Evolutionary conservation across 2,797 vertebrate species (phyloP).

Genomic region (Poecilia velifera): DNA sequence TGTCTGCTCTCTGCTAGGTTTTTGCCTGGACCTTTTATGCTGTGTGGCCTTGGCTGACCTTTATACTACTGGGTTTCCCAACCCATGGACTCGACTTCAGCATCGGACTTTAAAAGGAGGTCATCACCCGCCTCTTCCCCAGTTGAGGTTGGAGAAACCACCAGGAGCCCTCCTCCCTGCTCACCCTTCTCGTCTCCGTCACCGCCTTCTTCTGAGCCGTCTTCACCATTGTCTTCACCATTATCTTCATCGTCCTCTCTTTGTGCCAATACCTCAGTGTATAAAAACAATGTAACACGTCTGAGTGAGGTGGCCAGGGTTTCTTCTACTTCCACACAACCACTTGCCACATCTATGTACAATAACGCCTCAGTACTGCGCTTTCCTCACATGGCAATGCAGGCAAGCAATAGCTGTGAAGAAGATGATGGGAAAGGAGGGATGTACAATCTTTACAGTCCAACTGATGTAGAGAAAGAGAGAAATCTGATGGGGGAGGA

Average conservation of each 20-base stretch:
- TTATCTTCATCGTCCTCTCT: conserved; percentile 74
- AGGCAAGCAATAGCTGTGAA: conserved; percentile 46
- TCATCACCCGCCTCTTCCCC: conserved; percentile 59
- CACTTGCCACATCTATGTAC: conserved; percentile 30
- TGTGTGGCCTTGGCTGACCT: conserved; percentile 24
- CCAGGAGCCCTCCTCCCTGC: conserved; percentile 69
- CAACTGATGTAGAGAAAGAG: conserved; percentile 82
- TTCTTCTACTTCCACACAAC: conserved; percentile 74
- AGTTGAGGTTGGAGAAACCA: conserved; percentile 52
- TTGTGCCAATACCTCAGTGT: conserved; percentile 49
- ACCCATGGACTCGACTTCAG: conserved; percentile 69
- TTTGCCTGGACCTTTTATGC: conserved; percentile 26
- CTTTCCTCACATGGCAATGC: conserved; percentile 44
- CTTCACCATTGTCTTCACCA: conserved; percentile 73
- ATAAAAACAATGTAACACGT: conserved; percentile 63
- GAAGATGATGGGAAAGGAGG: conserved; percentile 69
- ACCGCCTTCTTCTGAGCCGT: conserved; percentile 73
- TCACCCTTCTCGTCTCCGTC: conserved; percentile 73
- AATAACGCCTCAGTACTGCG: conserved; percentile 35
- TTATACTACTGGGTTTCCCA: conserved; percentile 25
- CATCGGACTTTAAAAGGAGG: conserved; percentile 71
- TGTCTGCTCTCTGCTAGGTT: conserved; percentile 52
- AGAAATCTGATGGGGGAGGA: conserved; percentile 68
- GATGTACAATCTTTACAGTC: conserved; percentile 90
- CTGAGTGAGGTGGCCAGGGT: conserved; percentile 58